Conservation (phyloP, 2,797 vertebrate genomes). For the Falco naumanni region DNA sequence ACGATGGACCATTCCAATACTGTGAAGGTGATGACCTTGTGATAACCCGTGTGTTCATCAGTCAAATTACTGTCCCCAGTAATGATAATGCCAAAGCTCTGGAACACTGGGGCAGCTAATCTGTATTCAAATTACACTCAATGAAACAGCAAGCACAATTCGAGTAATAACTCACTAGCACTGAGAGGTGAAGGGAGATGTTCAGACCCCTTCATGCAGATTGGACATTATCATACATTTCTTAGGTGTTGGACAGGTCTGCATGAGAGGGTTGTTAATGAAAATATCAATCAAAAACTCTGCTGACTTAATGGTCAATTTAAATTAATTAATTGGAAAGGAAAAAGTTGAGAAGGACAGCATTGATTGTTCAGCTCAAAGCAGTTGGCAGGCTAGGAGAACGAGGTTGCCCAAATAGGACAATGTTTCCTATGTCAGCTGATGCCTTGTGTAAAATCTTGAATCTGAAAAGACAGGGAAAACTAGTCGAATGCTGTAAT, state of each 20-base stretch:
- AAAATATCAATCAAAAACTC: conserved; percentile 91
- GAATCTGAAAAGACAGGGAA: neutral
- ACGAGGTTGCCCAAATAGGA: conserved; percentile 41
- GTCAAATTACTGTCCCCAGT: conserved; percentile 90
- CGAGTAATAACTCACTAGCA: conserved; percentile 87
- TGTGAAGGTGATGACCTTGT: conserved; percentile 90
- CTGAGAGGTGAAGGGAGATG: conserved; percentile 79
- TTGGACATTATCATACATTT: conserved; percentile 89
- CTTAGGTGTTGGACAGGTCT: conserved; percentile 86
- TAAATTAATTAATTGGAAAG: conserved; percentile 91
- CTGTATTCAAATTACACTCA: conserved; percentile 93
- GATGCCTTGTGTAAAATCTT: neutral
- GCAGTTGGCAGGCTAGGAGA: conserved; percentile 37
- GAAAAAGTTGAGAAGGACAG: conserved; percentile 76
- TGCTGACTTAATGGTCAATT: conserved; percentile 89
- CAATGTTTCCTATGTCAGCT: neutral
- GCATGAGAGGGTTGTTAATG: conserved; percentile 85
- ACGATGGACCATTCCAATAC: conserved; percentile 72
- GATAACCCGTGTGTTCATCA: conserved; percentile 92
- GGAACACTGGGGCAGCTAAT: conserved; percentile 90
- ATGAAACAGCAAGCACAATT: conserved; percentile 81
- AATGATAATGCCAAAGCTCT: conserved; percentile 88
- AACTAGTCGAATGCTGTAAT: neutral
- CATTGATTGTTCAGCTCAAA: conserved; percentile 66
- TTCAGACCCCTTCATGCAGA: conserved; percentile 80